Evolutionary conservation across 64 coral and sea anemone species (phyloP), one percentile per base, ranked within the genome.

Genomic region (Pocillopora verrucosa): DNA sequence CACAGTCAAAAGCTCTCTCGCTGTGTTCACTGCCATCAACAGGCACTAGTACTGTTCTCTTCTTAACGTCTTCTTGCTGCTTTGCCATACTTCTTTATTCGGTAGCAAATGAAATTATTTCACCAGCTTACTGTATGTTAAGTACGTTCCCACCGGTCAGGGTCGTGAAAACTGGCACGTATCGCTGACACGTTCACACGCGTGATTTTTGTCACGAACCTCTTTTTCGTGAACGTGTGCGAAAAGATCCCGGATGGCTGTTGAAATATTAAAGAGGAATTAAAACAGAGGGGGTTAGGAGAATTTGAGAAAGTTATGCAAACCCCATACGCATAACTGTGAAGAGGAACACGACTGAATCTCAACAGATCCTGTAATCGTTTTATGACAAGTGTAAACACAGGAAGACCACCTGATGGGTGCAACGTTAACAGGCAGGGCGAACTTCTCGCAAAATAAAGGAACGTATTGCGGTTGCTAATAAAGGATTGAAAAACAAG

Each of bases 11-110:
- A 74, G 93, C 93, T 86, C 88, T 83, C 36, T 94, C 89, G 24
- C 93, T 94, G 69, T 91, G 77, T 61, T 88, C 69, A 30, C 93
- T 94, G 45, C 93, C 93, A 69, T 94, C 93, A 17, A 94, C 93
- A 5, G 93, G 79, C 20, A 94, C 80, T 16, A 94, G 76, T 30
- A 94, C 85, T 10, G 73, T 90, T 25, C 83, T 85, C 11, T 35
- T 69, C 59, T 94, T 90, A 19, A 15, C 65, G 34, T 68, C 82
- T 82, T 73, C 77, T 85, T 80, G 22, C 58, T 80, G 37, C 34
- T 80, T 20, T 73, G 65, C 65, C 65, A 79, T 80, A 20, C 81
- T 81, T 34, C 16, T 38, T 6, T 19, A 58, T 77, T 19, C 34
- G 25, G 14, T 70, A 20, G 22, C 19, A n/a, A 25, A 25, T 11